Percentiles rank a stretch among this genome's conserved stretches.
Conservation (phyloP, 2,888 invertebrate species). For the Leptopterna dolabrata region DNA sequence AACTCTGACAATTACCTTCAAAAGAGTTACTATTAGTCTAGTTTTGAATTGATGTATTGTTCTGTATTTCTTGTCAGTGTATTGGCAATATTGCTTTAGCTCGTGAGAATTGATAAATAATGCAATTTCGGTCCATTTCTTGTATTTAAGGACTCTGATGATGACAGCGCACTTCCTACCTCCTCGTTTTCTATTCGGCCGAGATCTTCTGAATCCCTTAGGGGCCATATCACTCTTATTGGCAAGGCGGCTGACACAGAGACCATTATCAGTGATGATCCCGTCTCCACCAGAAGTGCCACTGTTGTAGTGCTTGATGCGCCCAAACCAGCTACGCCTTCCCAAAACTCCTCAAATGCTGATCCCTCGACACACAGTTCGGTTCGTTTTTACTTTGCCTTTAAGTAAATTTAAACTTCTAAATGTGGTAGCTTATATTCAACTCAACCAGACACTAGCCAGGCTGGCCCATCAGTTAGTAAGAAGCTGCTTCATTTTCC, state of each 20-base stretch:
- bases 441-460: too few species aligned
- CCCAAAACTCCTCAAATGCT: neutral
- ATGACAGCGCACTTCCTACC: neutral
- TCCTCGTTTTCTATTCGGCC: neutral
- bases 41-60: too few species aligned
- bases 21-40: too few species aligned
- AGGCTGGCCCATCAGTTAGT: too few species aligned
- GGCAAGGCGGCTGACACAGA: constrained; percentile 10
- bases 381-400: neutral
- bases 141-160: neutral
- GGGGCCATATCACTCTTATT: constrained; percentile 7
- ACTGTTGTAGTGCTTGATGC: neutral
- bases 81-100: too few species aligned
- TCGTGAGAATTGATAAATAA: too few species aligned
- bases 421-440: too few species aligned
- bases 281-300: neutral
- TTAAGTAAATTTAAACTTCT: too few species aligned
- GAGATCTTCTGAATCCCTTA: neutral
- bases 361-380: neutral
- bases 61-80: too few species aligned
- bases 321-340: neutral
- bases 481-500: too few species aligned
- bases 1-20: too few species aligned
- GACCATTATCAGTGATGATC: constrained; percentile 20
- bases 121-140: too few species aligned